Evolutionary conservation across 2,113 vertebrate species (phyloP), one percentile per base, ranked within the genome.

Genomic region (Psittacula cyanocephala): DNA sequence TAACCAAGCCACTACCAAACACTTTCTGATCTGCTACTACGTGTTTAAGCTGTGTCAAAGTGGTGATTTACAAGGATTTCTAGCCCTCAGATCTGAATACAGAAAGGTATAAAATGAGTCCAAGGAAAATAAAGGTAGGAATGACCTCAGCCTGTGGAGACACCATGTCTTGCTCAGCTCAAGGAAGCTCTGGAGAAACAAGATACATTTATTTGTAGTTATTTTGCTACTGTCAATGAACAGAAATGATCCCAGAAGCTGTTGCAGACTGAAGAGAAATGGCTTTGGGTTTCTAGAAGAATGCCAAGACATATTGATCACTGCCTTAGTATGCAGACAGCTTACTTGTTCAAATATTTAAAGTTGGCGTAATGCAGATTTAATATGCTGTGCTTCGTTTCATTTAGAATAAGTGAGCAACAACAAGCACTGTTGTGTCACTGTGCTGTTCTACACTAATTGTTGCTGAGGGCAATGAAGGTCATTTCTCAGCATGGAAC

Each of bases 61-160:
- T 3, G 28, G 33, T 59, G 88, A 75, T 84, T 71, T 47, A 63
- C 57, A 78, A 70, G 60, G 70, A 62, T 83, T 65, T 43, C 64
- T 13, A 24, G 29, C 69, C 65, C 75, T 92, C 60, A 70, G 82
- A 59, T 76, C 95, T 88, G 76, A 44, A 62, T 60, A 78, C 17
- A 50, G 75, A 23, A 69, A 68, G 81, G 55, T 46, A 70, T 25
- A 41, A 41, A 49, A 8, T 3, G 29, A 74, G 52, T 83, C 97
- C 97, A 96, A 97, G 81, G 87, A 72, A 96, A 98, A 96, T 74
- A 96, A 87, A 91, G 85, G 81, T 90, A 65, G 91, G 47, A 67
- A 74, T 96, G 96, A 98, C 31, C 94, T 97, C 97, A 97, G 35
- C 77, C 39, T 70, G 13, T 53, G 83, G 81, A 96, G 96, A 91